Evolutionary conservation across 2,888 invertebrate genomes (phyloP), one percentile per base, ranked within the genome.

Genomic region (Synanthedon formicaeformis): DNA sequence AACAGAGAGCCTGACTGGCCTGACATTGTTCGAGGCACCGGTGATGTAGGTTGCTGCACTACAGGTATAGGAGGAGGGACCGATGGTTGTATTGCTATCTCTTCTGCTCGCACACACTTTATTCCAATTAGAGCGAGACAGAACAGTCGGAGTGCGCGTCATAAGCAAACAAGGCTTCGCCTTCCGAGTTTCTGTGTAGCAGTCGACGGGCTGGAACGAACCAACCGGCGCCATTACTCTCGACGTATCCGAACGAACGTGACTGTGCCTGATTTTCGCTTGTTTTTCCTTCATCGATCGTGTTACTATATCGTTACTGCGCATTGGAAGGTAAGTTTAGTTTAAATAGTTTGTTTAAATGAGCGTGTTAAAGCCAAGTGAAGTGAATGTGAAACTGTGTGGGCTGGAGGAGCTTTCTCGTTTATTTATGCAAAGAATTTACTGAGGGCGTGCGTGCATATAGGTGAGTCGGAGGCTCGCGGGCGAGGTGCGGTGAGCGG

Each of bases 401-500:
- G 73, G 67, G 64, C 57, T 65, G 60, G 60, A 58, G 60, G 61
- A 82, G 85, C 83, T 85, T 85, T 86, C 85, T 78, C 79, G 73
- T 69, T 80, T 86, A 83, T 84, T 81, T 80, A 87, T 84, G 81
- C 86, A 83, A 84, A 80, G 83, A 84, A 86, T 86, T 84, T 75
- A 81, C 75, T 67, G 81, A 83, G 77, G 86, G 86, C 84, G 80
- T 80, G 78, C 75, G 75, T 79, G 78, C 76, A 76, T 75, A 73
- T 71, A 73, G 69, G 74, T 69, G 67, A 76, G 74, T 69, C 69
- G 79, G 68, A 83, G 83, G 84, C 80, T 81, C 68, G 71, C 65
- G 62, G 69, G 72, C 71, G 73, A 71, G 75, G 73, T 71, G 73
- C 71, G 77, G 72, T 67, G 73, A 68, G 72, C 77, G 73, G 75